Evolutionary conservation across 2,113 vertebrate genomes (phyloP), one percentile per base, ranked within the genome.

Genomic region (Madoqua kirkii): DNA sequence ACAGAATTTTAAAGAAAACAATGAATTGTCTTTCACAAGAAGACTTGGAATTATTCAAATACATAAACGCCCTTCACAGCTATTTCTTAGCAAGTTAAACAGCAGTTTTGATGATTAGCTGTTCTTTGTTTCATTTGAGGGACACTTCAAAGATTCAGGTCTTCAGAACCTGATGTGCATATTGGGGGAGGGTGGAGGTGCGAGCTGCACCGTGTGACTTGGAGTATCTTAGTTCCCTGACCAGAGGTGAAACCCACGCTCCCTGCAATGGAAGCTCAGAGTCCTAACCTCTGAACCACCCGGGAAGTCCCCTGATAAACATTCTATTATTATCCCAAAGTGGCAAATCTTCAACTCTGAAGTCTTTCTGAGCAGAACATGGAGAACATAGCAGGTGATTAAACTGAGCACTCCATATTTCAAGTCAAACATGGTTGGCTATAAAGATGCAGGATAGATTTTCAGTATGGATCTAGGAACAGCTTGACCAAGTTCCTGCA

Each of bases 1-100:
- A 96, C 15, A 54, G 59, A 84, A 76, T 93, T 79, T 95, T 31
- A 86, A 96, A 93, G 40, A 91, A 55, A 85, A 89, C 15, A 87
- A 45, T 27, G 23, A 7, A 21, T 5, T 50, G 55, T 43, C 92
- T 87, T 85, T 79, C n/a, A 60, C 15, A 57, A 57, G 86, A 91
- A 57, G 40, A 52, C 45, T 78, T 86, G 52, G 29, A 78, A 50
- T 92, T 88, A 7, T 57, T 60, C 54, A 64, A 86, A 88, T 85
- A 64, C 21, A 50, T 23, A 6, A 6, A 43, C 33, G 21, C 43
- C 74, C 91, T 88, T 87, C n/a, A 54, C 3, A 91, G 50, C 14
- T 43, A 12, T 67, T 52, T 40, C 29, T 27, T 14, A 29, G 85
- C 71, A 43, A 12, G 12, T 48, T 74, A 45, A 50, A 57, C 13